A percentile compares a stretch with the other conserved stretches of the same genome.
phyloP scores from a whole-genome alignment of 2,888 invertebrate species.

The Parnassius orleans region DNA sequence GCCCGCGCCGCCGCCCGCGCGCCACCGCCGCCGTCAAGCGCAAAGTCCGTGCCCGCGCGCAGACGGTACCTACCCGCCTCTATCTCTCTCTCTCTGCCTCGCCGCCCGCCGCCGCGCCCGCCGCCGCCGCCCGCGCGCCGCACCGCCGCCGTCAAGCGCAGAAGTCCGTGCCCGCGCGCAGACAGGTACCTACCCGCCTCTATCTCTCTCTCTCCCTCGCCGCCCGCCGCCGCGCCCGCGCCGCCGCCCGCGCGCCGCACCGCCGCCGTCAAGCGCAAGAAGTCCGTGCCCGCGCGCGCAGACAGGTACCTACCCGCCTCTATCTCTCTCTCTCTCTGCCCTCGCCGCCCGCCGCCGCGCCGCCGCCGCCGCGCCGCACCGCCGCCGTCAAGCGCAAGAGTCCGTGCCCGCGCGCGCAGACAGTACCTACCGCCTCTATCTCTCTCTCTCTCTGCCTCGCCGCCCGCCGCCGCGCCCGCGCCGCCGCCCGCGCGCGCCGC shows the following conservation, averaged over 20 bases:
- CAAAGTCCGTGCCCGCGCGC: no score
- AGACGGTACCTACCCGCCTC: not conserved
- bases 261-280: conserved; percentile 83
- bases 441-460: no score
- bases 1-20: no score
- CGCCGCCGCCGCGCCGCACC: conserved; percentile 69
- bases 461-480: conserved; percentile 34
- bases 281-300: conserved; percentile 83
- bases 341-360: conserved; percentile 39
- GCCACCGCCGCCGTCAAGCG: no score
- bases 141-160: no score
- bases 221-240: conserved; percentile 46
- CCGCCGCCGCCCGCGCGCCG: conserved; percentile 32
- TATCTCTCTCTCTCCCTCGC: conserved; percentile 34
- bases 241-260: conserved; percentile 46
- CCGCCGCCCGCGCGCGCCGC: conserved; percentile 45
- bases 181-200: conserved; percentile 18
- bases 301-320: conserved; percentile 50
- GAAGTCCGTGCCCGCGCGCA: no score
- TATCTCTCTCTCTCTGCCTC: no score
- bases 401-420: no score
- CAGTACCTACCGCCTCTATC: no score
- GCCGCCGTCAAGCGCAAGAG: no score
- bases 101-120: conserved; percentile 82
- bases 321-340: conserved; percentile 5